Conservation (phyloP, 2,888 invertebrate genomes). For the Mactromeris polynyma region DNA sequence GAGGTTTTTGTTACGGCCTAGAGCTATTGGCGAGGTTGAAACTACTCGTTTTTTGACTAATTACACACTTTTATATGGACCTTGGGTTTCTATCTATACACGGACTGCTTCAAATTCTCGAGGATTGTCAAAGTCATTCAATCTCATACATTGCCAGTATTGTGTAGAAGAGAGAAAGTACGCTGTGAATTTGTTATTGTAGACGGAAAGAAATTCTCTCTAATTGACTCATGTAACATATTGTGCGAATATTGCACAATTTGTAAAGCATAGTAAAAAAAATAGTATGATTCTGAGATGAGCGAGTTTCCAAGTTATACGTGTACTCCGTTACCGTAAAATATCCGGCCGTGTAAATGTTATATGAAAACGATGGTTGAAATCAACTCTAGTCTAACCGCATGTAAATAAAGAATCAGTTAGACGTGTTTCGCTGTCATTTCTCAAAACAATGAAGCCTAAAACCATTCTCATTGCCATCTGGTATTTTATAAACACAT, state of each 20-base stretch:
- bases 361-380: no score
- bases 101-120: not conserved
- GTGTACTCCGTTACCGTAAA: no score
- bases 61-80: not conserved
- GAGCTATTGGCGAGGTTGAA: not conserved
- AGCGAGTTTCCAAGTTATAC: no score
- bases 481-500: not conserved
- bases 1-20: not conserved
- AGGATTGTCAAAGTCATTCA: not conserved
- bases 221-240: not conserved
- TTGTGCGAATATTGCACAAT: no score
- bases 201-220: not conserved
- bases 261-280: no score
- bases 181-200: not conserved
- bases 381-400: no score
- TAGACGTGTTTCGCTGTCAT: not conserved
- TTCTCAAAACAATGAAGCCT: not conserved
- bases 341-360: no score
- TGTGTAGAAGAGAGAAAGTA: not conserved
- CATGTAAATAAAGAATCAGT: no score
- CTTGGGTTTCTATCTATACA: not conserved
- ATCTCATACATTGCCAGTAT: not conserved
- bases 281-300: no score
- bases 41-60: not conserved
- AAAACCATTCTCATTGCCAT: no score